Evolutionary conservation across 2,797 vertebrate species (phyloP), one percentile per base, ranked within the genome.

Genomic region (Spinus pinus): DNA sequence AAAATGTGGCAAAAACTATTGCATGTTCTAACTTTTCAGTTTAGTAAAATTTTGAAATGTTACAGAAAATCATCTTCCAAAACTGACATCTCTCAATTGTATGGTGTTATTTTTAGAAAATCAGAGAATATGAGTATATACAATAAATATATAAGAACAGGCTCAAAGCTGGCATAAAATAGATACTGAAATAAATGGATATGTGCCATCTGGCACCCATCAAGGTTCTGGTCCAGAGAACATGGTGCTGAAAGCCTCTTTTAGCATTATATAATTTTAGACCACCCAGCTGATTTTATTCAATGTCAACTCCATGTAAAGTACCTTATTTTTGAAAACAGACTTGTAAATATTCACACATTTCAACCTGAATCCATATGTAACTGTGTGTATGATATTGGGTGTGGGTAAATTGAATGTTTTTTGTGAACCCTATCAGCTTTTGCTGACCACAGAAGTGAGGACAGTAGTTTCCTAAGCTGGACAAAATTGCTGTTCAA

Each of bases 41-140:
- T 95, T 60, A 94, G 53, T 35, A 62, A 90, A 89, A 86, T 89
- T 93, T 92, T 28, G 83, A 86, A 90, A 53, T 75, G 21, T 64
- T 65, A 60, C 67, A 86, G 56, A 93, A 91, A 92, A 94, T 73
- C 16, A 14, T 88, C 30, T 79, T 88, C 80, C 60, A 86, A 91
- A 91, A 73, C 42, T 83, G 81, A 86, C 27, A 28, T 92, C 25
- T 39, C 57, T 94, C 72, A 83, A 31, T 95, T 24, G 8, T 46
- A 79, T 70, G 8, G 19, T 70, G 30, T n/a, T 88, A 58, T 91
- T 91, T 97, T 96, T 72, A 86, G 87, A 79, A 88, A 93, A 88
- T 64, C 27, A 57, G 41, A 57, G 66, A 79, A 70, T 89, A 46
- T 31, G 20, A 28, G 17, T 81, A 7, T 79, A 7, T 84, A 41